Conservation (phyloP, 2,888 invertebrate species). For the Nomada lathburiana region DNA sequence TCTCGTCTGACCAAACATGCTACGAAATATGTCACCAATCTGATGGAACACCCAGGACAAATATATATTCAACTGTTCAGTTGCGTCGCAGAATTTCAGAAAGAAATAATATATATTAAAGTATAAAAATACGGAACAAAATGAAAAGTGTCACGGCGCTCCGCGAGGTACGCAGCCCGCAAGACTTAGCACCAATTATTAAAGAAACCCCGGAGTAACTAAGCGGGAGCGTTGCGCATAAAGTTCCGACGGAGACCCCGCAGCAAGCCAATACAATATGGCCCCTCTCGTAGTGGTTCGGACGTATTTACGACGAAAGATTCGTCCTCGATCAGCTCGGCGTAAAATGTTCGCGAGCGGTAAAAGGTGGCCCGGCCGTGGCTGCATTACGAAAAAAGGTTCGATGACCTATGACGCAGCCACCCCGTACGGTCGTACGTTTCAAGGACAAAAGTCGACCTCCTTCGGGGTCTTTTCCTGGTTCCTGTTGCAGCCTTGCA, state of each 20-base stretch:
- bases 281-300: constrained; percentile 16
- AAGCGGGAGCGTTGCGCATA: not conserved
- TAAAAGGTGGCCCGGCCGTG: constrained; percentile 46
- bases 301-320: constrained; percentile 55
- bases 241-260: constrained; percentile 6
- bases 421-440: constrained; percentile 58
- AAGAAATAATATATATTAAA: not conserved
- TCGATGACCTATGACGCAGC: constrained; percentile 65
- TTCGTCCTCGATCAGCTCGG: constrained; percentile 49
- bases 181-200: not conserved
- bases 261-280: constrained; percentile 28
- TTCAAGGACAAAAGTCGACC: constrained; percentile 73
- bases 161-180: not conserved
- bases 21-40: constrained; percentile 16
- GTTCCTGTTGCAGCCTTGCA: constrained; percentile 52
- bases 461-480: constrained; percentile 70
- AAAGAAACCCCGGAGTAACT: constrained; percentile 1
- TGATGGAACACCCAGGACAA: not conserved
- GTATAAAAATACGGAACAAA: not conserved
- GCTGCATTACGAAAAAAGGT: constrained; percentile 50
- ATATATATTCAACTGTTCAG: no score
- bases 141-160: not conserved
- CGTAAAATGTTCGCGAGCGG: constrained; percentile 39
- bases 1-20: not conserved
- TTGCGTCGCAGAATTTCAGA: no score